phyloP scores from a whole-genome alignment of 2,797 vertebrate species.

The Cephalopachus bancanus region DNA sequence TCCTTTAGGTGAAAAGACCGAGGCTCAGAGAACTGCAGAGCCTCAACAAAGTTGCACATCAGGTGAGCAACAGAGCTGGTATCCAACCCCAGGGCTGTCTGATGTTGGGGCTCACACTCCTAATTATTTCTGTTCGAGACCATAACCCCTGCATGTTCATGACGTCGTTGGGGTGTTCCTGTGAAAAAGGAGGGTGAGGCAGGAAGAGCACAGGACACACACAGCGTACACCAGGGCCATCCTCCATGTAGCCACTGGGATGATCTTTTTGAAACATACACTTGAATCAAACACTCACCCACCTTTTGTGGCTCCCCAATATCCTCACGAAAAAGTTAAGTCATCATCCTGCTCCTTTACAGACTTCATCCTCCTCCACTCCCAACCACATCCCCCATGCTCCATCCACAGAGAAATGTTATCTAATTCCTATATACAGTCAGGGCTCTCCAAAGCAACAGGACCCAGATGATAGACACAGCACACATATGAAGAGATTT shows the following conservation, averaged over 20 bases:
- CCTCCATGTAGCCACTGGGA: background rate
- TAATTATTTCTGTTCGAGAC: background rate
- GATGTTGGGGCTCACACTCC: background rate
- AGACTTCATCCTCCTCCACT: background rate
- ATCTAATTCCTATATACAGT: too few relatives aligned
- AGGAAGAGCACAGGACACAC: background rate
- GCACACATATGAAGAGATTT: background rate
- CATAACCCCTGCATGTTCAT: background rate
- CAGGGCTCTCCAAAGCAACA: background rate
- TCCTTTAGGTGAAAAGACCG: background rate
- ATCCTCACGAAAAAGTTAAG: background rate
- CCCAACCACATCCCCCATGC: background rate
- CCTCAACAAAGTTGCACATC: fast-evolving
- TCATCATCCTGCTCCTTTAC: background rate
- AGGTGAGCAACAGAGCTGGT: background rate
- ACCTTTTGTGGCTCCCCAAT: background rate
- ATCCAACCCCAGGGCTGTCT: too few relatives aligned
- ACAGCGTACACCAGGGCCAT: fast-evolving
- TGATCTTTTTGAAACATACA: background rate
- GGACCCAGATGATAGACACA: background rate
- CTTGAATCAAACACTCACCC: background rate
- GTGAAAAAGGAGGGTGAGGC: background rate
- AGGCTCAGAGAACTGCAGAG: background rate
- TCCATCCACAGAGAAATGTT: background rate
- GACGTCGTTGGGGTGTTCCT: background rate